Base-by-base conservation (phyloP, 2,888 invertebrate genomes). In the Latrodectus elegans region DNA sequence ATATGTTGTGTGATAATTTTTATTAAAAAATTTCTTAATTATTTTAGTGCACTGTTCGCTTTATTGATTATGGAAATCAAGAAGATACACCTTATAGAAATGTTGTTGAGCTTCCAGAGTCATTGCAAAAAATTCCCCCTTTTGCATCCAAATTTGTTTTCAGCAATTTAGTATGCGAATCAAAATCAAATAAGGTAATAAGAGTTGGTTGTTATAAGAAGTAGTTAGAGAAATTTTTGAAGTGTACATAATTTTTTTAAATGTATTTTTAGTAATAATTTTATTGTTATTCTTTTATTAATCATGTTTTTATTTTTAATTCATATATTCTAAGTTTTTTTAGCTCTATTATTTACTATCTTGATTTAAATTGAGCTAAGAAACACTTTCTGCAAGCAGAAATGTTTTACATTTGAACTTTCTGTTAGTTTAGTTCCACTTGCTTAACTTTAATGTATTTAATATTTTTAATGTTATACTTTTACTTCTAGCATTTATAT, bases 51-150 rank as follows among this genome's bases (percentile, higher is more conserved):
- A 49, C 22, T 51, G 81, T 87, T 17, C 60, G 67, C 12, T 87
- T 77, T 72, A 81, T 87, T 72, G 86, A 87, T 68, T 87, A 72
- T 77, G 86, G 86, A 60, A 87, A 87, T 68, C 14, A 26, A 10
- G 81, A 76, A 51, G 86, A 87, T 53, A 49, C 77, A 64, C 26
- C 12, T 26, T 87, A 87, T 67, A 52, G 22, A 15, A 71, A 82
- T 53, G 65, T 87, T 64, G 65, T 77, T 14, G 81, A 81, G 14
- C 17, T 87, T n/a, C 81, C 86, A 55, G 86, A 87, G 26, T 8
- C 81, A 15, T 22, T 82, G 10, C 65, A 87, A 51, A 81, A 77
- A n/a, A 51, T 87, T 6, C 75, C 71, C 51, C 68, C 86, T 14
- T 72, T 87, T 49, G 72, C 77, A 8, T 38, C 64, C 10, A 81